Evolutionary conservation across 2,888 invertebrate species (phyloP).

Genomic region (Resseliella maxima): DNA sequence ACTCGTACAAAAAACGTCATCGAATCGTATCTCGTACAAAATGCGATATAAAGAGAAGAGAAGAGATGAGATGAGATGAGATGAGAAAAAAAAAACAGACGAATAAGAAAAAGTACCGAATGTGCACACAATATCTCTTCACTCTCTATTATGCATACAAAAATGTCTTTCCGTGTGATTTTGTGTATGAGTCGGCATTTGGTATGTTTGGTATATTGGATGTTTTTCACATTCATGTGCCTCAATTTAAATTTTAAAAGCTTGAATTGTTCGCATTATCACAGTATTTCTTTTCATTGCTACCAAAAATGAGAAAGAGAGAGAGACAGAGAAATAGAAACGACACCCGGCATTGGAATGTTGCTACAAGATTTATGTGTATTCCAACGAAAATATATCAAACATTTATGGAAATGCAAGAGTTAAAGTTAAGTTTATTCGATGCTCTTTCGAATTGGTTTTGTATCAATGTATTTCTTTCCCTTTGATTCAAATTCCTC

Average conservation of each 20-base stretch:
- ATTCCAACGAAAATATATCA: constrained; percentile 31
- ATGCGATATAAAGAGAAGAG: not conserved
- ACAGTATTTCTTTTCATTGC: constrained; percentile 42
- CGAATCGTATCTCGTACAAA: not conserved
- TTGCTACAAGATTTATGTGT: constrained; percentile 40
- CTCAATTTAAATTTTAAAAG: constrained; percentile 33
- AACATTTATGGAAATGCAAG: constrained; percentile 37
- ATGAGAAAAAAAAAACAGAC: not conserved
- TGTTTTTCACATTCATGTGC: constrained; percentile 26
- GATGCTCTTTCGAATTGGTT: not conserved
- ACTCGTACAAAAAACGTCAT: not conserved
- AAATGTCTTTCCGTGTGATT: constrained; percentile 41
- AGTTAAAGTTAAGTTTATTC: constrained; percentile 1
- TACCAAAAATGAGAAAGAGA: constrained; percentile 8
- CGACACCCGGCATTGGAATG: constrained; percentile 36
- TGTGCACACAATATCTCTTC: constrained; percentile 26
- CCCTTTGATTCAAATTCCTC: too few species aligned
- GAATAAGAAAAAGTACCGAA: not conserved
- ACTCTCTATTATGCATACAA: constrained; percentile 17
- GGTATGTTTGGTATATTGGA: not conserved
- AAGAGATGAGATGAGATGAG: too few species aligned
- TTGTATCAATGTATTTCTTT: too few species aligned
- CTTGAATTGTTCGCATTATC: constrained; percentile 41
- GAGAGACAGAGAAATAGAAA: too few species aligned
- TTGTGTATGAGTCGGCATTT: not conserved